These are phyloP conservation scores for Dolichopus griseipennis DNA, from an alignment of 2,888 invertebrate species.

Conservation along the genomic window DNA sequence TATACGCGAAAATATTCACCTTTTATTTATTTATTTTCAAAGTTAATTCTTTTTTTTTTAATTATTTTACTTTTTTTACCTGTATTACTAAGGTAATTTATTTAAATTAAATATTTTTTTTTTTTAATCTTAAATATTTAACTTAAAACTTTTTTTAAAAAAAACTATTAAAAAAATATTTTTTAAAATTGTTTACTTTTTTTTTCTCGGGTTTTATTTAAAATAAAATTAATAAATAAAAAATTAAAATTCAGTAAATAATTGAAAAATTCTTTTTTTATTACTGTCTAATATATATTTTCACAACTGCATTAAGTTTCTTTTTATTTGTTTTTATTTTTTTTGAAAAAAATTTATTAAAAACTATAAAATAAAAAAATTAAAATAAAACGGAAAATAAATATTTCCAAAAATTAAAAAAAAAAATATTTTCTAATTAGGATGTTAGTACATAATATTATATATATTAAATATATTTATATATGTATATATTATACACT, in stretches of 20 bases:
- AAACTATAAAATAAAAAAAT: not conserved
- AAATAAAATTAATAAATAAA: no score
- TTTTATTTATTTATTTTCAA: not conserved
- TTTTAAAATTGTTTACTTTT: no score
- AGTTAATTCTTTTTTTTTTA: not conserved
- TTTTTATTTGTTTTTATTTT: no score
- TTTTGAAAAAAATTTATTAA: not conserved
- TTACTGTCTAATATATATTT: no score
- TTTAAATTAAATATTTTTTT: no score
- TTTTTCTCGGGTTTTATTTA: no score
- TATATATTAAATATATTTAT: not conserved
- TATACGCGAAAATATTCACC: not conserved
- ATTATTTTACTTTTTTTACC: not conserved
- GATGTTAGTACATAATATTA: not conserved
- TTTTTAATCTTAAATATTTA: not conserved
- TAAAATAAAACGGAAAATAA: not conserved
- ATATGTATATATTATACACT: not conserved
- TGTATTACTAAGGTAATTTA: no score
- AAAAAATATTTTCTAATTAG: constrained; percentile 2
- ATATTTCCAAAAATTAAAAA: not conserved
- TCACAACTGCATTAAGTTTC: no score
- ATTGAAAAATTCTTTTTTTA: no score
- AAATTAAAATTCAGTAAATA: no score
- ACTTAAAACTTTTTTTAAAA: no score
- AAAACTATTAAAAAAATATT: no score